Evolutionary conservation across 2,888 invertebrate species (phyloP).

Genomic region (Eumacrocentrus americanus): DNA sequence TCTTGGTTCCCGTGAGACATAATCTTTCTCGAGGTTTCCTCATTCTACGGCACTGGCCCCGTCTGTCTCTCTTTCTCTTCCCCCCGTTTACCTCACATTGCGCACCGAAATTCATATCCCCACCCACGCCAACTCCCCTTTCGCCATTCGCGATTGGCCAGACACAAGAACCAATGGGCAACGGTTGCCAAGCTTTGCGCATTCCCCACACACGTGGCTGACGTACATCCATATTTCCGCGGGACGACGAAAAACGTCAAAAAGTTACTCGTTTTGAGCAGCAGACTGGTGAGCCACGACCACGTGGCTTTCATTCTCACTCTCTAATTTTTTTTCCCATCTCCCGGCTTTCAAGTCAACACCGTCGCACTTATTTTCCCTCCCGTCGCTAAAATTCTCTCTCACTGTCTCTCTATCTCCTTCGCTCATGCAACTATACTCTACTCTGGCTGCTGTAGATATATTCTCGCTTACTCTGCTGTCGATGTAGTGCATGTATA

Average conservation of each 20-base stretch:
- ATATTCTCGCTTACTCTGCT: conserved; percentile 2
- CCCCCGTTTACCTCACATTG: conserved; percentile 28
- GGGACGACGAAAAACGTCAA: conserved; percentile 51
- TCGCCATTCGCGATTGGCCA: conserved; percentile 26
- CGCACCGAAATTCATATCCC: conserved; percentile 36
- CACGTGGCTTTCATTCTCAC: conserved; percentile 32
- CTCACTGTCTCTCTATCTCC: conserved; percentile 12
- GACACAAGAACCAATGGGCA: conserved; percentile 43
- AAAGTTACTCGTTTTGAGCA: conserved; percentile 46
- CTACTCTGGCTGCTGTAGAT: conserved; percentile 7
- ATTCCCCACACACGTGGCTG: conserved; percentile 58
- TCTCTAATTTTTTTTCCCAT: conserved; percentile 22
- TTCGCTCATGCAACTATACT: conserved; percentile 1
- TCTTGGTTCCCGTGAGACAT: conserved; percentile 8
- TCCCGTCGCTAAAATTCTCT: conserved; percentile 8
- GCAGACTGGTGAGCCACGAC: conserved; percentile 14
- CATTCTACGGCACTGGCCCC: conserved; percentile 26
- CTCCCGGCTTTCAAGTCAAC: conserved; percentile 13
- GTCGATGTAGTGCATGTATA: conserved; percentile 15
- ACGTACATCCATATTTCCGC: conserved; percentile 54
- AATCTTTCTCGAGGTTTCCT: conserved; percentile 34
- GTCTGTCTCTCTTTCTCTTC: conserved; percentile 20
- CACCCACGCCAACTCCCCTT: conserved; percentile 22
- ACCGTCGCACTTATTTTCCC: conserved; percentile 25
- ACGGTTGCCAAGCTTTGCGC: conserved; percentile 44